Conservation (phyloP, 1,140 invertebrate species). For the Nautilus pompilius region DNA sequence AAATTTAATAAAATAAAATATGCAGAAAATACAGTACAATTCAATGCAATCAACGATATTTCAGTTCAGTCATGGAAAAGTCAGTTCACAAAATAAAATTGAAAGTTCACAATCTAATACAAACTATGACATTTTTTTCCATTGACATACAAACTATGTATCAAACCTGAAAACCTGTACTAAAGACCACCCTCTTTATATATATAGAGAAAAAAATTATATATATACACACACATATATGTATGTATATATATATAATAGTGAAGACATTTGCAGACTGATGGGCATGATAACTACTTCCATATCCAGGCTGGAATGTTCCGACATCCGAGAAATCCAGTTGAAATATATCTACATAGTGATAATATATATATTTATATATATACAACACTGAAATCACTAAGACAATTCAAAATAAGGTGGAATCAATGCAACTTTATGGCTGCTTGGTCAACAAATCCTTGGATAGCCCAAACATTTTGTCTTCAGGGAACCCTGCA, state of each 20-base stretch:
- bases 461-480: constrained; percentile 1
- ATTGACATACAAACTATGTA: not conserved
- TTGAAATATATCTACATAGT: no score
- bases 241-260: not conserved
- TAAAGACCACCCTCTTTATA: not conserved
- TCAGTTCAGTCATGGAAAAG: not conserved
- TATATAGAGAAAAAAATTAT: not conserved
- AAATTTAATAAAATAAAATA: no score
- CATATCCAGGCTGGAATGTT: not conserved
- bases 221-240: not conserved
- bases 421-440: constrained; percentile 6
- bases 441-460: constrained; percentile 5
- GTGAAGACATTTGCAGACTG: not conserved
- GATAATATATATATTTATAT: not conserved
- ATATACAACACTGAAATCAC: constrained; percentile 3
- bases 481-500: constrained; percentile 1
- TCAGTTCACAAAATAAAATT: not conserved
- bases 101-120: not conserved
- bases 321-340: no score
- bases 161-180: not conserved
- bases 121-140: no score
- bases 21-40: no score
- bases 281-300: not conserved
- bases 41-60: no score
- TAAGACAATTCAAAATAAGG: not conserved